Conservation (phyloP, 2,888 invertebrate genomes). For the Kryphioiulus occultus region DNA sequence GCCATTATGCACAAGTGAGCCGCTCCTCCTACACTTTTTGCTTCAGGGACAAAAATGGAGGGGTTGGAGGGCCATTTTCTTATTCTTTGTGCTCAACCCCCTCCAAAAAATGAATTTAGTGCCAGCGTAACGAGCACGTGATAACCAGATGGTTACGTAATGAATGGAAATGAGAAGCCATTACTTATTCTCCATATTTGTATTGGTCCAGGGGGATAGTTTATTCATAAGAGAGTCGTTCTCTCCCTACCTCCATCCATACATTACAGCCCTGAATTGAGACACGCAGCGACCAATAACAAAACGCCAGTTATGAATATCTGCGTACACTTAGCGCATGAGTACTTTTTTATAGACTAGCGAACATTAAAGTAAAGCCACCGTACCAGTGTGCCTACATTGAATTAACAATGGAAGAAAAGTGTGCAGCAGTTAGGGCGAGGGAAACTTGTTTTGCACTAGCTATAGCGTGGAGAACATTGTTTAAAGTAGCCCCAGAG, state of each 20-base stretch:
- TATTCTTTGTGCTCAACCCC: not conserved
- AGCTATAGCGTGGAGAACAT: slow-evolving; percentile 8
- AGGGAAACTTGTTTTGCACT: not conserved
- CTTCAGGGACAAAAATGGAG: not conserved
- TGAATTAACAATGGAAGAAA: slow-evolving; percentile 37
- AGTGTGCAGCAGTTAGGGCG: slow-evolving; percentile 3
- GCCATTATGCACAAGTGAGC: not conserved
- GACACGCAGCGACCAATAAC: not conserved
- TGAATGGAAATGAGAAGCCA: slow-evolving; percentile 48
- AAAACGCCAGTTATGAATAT: slow-evolving; percentile 26
- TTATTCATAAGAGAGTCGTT: slow-evolving; percentile 35
- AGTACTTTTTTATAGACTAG: slow-evolving; percentile 39
- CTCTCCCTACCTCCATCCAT: not conserved
- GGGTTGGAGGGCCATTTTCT: slow-evolving; percentile 14
- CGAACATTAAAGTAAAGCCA: slow-evolving; percentile 29
- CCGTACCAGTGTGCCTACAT: slow-evolving; percentile 7
- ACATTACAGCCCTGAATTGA: not conserved
- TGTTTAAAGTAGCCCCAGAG: slow-evolving; percentile 20
- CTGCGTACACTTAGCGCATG: slow-evolving; percentile 27
- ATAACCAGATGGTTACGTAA: slow-evolving; percentile 50
- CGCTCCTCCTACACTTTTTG: not conserved
- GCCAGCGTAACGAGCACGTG: slow-evolving; percentile 44
- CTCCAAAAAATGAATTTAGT: slow-evolving; percentile 8
- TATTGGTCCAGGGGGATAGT: slow-evolving; percentile 42
- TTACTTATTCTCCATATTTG: slow-evolving; percentile 41